A percentile compares a stretch with the other conserved stretches of the same genome.
These are phyloP conservation scores for Trissolcus basalis DNA, from an alignment of 1,140 invertebrate species.

Conservation along the genomic window DNA sequence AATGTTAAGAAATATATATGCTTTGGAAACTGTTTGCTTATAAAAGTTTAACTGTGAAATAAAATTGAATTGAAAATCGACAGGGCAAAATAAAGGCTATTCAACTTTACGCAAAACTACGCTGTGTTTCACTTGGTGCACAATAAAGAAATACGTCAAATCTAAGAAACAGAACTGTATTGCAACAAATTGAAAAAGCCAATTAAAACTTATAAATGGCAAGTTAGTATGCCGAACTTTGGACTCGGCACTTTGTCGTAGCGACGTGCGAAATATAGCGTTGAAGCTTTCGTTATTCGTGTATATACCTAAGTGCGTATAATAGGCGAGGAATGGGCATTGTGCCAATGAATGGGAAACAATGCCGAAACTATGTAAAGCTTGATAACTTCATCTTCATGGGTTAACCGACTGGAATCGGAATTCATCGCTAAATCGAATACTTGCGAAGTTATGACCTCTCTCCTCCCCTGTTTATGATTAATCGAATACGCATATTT, in stretches of 20 bases:
- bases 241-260: slow-evolving; percentile 37
- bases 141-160: slow-evolving; percentile 25
- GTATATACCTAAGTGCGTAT: slow-evolving; percentile 12
- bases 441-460: slow-evolving; percentile 33
- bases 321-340: slow-evolving; percentile 58
- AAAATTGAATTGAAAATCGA: slow-evolving; percentile 29
- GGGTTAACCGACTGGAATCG: slow-evolving; percentile 65
- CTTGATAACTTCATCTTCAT: slow-evolving; percentile 69
- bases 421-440: slow-evolving; percentile 54
- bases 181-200: slow-evolving; percentile 65
- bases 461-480: slow-evolving; percentile 32
- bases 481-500: slow-evolving; percentile 31
- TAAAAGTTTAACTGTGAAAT: slow-evolving; percentile 37
- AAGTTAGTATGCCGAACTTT: slow-evolving; percentile 48
- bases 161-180: slow-evolving; percentile 36
- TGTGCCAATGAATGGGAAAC: slow-evolving; percentile 68
- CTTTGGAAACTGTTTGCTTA: neutral
- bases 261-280: slow-evolving; percentile 42
- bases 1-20: slow-evolving; percentile 6
- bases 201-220: slow-evolving; percentile 70
- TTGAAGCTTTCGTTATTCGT: slow-evolving; percentile 33
- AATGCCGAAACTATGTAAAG: slow-evolving; percentile 70
- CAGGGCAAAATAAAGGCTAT: slow-evolving; percentile 38
- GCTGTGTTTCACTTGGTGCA: slow-evolving; percentile 23
- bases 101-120: slow-evolving; percentile 28